Base-by-base conservation (phyloP, 2,888 invertebrate species). In the Lepidocyrtinus sp. region DNA sequence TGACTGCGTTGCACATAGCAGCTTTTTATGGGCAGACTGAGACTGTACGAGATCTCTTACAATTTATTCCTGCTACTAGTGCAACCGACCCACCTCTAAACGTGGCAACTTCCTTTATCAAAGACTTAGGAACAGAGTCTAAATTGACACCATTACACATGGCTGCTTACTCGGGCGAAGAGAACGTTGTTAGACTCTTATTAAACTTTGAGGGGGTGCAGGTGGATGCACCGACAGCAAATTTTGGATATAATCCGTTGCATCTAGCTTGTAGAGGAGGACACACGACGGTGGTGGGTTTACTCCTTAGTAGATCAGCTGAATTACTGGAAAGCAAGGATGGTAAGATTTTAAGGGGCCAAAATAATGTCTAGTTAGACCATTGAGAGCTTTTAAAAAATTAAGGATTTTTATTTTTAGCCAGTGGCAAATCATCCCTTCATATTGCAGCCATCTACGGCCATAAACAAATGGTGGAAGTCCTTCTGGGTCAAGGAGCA, bases 181-280 rank as follows among this genome's bases (percentile, higher is more conserved):
- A 99, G 89, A 97, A 97, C 87, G 96, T 99, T 75, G 99, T 99
- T 50, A 91, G 99, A 74, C 90, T 99, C 87, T 91, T 99, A 71
- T 91, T 99, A 85, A 99, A 99, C 90, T 97, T 97, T 24, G 95
- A 97, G 22, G 99, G 98, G 55, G 99, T 99, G 25, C 97, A 98
- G 91, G 98, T 97, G 7, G 99, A 99, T 88, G 96, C 98, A 22
- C 94, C 98, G 7, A 95, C 94, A 71, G 93, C 92, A 86, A 96
- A 96, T 90, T 95, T 96, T 89, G 95, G 98, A 67, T 97, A 95
- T 88, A 98, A 98, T 89, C 96, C 99, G 0, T 93, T 99, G 87
- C 99, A 99, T 90, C 91, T 99, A 87, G 99, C 99, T 9, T 99
- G 99, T 88, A 97, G 98, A 88, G 98, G 97, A 85, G 99, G 99